Conservation (phyloP, 1,140 invertebrate genomes). For the Telenomus remus region DNA sequence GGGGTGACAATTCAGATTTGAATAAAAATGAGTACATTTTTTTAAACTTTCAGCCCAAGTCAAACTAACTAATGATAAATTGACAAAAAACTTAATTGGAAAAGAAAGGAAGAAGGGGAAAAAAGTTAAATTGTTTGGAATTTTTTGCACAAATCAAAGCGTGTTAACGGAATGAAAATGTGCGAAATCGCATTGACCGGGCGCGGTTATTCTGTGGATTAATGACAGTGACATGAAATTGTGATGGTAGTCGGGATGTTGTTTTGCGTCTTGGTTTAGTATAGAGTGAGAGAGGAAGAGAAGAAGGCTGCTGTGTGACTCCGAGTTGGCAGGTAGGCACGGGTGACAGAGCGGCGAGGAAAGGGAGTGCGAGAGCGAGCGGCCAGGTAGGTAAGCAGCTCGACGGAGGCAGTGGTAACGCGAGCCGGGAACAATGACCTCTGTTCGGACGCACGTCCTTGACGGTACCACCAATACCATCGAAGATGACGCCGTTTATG, state of each 20-base stretch:
- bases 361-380: slow-evolving; percentile 24
- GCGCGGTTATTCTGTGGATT: slow-evolving; percentile 63
- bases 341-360: slow-evolving; percentile 19
- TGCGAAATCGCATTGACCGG: slow-evolving; percentile 35
- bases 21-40: too few relatives aligned
- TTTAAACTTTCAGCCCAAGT: too few relatives aligned
- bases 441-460: slow-evolving; percentile 71
- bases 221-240: slow-evolving; percentile 67
- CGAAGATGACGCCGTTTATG: slow-evolving; percentile 70
- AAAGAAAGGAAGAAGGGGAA: too few relatives aligned
- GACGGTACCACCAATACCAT: slow-evolving; percentile 67
- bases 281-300: slow-evolving; percentile 11
- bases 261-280: slow-evolving; percentile 49
- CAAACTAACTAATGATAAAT: too few relatives aligned
- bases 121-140: too few relatives aligned
- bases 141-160: too few relatives aligned
- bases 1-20: too few relatives aligned
- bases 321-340: slow-evolving; percentile 36
- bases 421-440: slow-evolving; percentile 69
- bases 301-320: slow-evolving; percentile 18
- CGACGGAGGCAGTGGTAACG: slow-evolving; percentile 58
- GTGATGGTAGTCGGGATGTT: slow-evolving; percentile 64
- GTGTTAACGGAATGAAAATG: slow-evolving; percentile 24
- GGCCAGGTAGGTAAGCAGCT: slow-evolving; percentile 50
- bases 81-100: too few relatives aligned